Conservation (phyloP, 1,140 invertebrate genomes). For the Potamilus streckersoni region DNA sequence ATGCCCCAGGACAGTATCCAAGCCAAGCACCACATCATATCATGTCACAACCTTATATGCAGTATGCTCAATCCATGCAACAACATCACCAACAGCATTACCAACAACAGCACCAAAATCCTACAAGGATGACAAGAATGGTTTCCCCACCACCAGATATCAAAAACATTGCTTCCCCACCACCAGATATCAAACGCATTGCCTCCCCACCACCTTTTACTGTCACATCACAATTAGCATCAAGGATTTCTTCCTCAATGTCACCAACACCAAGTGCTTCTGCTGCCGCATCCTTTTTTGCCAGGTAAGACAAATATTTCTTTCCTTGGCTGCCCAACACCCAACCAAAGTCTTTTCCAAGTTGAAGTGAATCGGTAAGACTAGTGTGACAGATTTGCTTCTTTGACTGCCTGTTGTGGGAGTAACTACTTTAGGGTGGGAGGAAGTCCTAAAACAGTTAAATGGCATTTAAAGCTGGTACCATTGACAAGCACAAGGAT, state of each 20-base stretch:
- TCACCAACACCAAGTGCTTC: constrained; percentile 23
- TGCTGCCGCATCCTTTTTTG: constrained; percentile 31
- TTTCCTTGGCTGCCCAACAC: not conserved
- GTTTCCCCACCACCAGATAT: constrained; percentile 15
- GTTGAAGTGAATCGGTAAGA: too few relatives aligned
- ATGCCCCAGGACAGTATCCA: constrained; percentile 24
- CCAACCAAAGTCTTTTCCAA: constrained; percentile 1
- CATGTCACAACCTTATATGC: not conserved
- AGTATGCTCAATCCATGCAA: constrained; percentile 2
- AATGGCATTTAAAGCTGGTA: too few relatives aligned
- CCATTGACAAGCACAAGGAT: too few relatives aligned
- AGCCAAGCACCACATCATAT: constrained; percentile 18
- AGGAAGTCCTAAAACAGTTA: too few relatives aligned
- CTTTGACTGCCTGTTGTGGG: too few relatives aligned
- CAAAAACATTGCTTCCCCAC: too few relatives aligned
- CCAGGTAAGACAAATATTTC: constrained; percentile 16
- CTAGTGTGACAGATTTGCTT: too few relatives aligned
- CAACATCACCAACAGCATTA: constrained; percentile 30
- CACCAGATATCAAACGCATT: too few relatives aligned
- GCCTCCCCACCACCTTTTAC: too few relatives aligned
- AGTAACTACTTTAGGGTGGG: too few relatives aligned
- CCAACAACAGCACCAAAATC: constrained; percentile 19
- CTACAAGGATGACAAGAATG: constrained; percentile 10
- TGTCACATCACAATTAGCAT: constrained; percentile 13
- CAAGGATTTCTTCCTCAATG: constrained; percentile 23